Evolutionary conservation across 2,888 invertebrate species (phyloP).

Genomic region (Aleiodes alternator): DNA sequence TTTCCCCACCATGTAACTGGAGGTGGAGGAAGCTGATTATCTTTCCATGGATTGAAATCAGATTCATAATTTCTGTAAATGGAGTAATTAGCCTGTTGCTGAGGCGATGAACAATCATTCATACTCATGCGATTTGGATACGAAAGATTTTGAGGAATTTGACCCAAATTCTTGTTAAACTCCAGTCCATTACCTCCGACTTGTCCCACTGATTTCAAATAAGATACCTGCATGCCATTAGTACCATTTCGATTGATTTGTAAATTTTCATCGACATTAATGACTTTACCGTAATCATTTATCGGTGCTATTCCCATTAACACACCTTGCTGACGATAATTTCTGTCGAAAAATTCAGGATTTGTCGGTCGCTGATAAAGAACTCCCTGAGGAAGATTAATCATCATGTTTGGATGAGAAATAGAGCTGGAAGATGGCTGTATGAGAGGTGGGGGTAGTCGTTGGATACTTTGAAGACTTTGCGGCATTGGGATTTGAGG

Average conservation of each 20-base stretch:
- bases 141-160: neutral
- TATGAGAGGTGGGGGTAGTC: slow-evolving; percentile 27
- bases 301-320: neutral
- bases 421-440: slow-evolving; percentile 11
- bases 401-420: slow-evolving; percentile 21
- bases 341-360: slow-evolving; percentile 41
- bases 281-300: neutral
- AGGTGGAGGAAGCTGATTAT: slow-evolving; percentile 65
- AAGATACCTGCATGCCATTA: slow-evolving; percentile 1
- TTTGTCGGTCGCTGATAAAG: slow-evolving; percentile 45
- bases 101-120: slow-evolving; percentile 43
- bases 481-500: slow-evolving; percentile 40
- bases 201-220: neutral
- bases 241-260: neutral
- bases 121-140: slow-evolving; percentile 58
- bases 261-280: neutral
- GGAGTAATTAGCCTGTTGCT: neutral
- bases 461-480: slow-evolving; percentile 50
- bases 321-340: slow-evolving; percentile 33
- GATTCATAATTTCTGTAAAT: slow-evolving; percentile 60
- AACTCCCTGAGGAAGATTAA: slow-evolving; percentile 5
- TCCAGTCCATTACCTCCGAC: too few species aligned
- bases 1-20: slow-evolving; percentile 69
- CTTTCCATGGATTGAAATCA: slow-evolving; percentile 70
- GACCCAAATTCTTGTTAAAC: neutral